phyloP scores from a whole-genome alignment of 2,113 vertebrate species.

The Suncus etruscus region DNA sequence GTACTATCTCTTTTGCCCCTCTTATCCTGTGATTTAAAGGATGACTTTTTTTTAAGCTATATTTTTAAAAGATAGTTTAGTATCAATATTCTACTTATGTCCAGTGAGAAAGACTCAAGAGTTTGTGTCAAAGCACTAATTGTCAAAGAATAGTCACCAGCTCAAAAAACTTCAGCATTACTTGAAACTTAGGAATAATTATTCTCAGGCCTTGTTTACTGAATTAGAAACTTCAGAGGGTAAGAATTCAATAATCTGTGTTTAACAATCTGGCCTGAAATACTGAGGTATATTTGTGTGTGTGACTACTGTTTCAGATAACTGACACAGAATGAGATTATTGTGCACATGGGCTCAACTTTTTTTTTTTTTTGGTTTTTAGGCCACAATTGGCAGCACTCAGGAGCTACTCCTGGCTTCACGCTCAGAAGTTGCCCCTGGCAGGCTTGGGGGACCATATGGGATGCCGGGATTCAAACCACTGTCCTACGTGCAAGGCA shows the following conservation, averaged over 20 bases:
- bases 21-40: background rate
- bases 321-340: too few species aligned
- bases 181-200: background rate
- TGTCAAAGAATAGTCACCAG: constrained; percentile 4
- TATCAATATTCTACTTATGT: constrained; percentile 26
- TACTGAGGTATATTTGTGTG: too few species aligned
- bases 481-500: too few species aligned
- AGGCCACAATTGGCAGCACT: too few species aligned
- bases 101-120: background rate
- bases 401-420: too few species aligned
- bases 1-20: background rate
- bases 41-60: background rate
- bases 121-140: background rate
- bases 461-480: too few species aligned
- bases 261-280: too few species aligned
- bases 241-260: background rate
- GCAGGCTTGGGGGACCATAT: too few species aligned
- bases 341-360: too few species aligned
- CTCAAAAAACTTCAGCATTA: background rate
- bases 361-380: too few species aligned
- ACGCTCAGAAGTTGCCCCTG: too few species aligned
- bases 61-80: background rate
- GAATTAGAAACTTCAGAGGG: background rate
- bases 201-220: background rate
- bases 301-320: too few species aligned